These are phyloP conservation scores for Dilophus febrilis DNA, from an alignment of 2,888 invertebrate genomes.

Conservation along the genomic window DNA sequence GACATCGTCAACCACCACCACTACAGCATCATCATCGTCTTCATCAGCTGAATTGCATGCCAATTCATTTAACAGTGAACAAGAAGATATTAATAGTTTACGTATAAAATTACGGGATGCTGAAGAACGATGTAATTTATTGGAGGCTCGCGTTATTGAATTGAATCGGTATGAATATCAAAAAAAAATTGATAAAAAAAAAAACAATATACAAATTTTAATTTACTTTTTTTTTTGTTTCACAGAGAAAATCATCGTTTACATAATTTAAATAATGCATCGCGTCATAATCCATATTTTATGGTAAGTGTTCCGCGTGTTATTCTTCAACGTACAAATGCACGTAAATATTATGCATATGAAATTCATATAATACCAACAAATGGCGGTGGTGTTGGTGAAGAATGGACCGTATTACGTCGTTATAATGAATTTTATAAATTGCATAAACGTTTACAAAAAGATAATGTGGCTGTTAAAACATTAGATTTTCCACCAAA, in stretches of 20 bases:
- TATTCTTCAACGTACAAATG: conserved; percentile 8
- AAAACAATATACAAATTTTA: too few species aligned
- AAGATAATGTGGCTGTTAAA: conserved; percentile 60
- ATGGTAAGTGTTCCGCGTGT: conserved; percentile 25
- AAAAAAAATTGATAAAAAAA: too few species aligned
- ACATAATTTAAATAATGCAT: conserved; percentile 15
- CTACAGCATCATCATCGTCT: conserved; percentile 11
- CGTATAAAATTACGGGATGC: conserved; percentile 20
- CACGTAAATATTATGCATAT: conserved; percentile 22
- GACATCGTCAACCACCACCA: conserved; percentile 12
- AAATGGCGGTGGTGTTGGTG: conserved; percentile 40
- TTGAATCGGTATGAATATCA: conserved; percentile 18
- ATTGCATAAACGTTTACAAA: conserved; percentile 67
- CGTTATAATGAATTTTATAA: conserved; percentile 86
- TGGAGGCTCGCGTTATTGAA: conserved; percentile 26
- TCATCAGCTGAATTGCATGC: too few species aligned
- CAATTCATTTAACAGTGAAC: too few species aligned
- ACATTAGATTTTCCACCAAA: conserved; percentile 88
- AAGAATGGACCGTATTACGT: conserved; percentile 92
- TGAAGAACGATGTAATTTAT: conserved; percentile 21
- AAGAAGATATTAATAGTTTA: conserved; percentile 9
- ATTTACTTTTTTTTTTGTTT: conserved; percentile 1
- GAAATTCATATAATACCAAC: conserved; percentile 28
- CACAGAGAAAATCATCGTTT: conserved; percentile 22
- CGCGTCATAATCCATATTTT: conserved; percentile 18